Percentiles rank a stretch among this genome's conserved stretches.
Evolutionary conservation across 2,888 invertebrate genomes (phyloP).

Genomic region (Ectemnius lituratus): DNA sequence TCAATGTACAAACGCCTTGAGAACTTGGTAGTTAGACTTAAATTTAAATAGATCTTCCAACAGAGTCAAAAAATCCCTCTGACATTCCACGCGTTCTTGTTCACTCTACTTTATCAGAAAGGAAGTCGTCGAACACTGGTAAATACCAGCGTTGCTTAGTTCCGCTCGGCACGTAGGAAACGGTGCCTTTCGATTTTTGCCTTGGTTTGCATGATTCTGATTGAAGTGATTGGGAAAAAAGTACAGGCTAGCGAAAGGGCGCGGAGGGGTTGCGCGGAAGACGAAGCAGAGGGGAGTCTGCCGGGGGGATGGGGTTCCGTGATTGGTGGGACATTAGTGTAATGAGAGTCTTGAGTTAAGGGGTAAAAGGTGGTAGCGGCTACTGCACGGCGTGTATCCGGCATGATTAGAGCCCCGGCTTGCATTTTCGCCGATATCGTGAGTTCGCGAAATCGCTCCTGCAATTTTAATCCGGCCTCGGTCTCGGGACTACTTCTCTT

Average conservation of each 20-base stretch:
- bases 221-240: constrained; percentile 64
- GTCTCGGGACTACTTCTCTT: constrained; percentile 50
- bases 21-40: background rate
- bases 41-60: too few species aligned
- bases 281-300: constrained; percentile 45
- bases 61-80: too few species aligned
- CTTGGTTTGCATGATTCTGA: constrained; percentile 67
- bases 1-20: background rate
- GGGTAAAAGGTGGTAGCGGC: constrained; percentile 74
- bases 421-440: constrained; percentile 65
- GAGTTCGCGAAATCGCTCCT: constrained; percentile 66
- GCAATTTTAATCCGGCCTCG: constrained; percentile 59
- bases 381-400: constrained; percentile 63
- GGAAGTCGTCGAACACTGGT: too few species aligned
- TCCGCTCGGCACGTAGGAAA: constrained; percentile 20
- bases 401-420: constrained; percentile 68
- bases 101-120: too few species aligned
- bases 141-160: background rate
- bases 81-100: too few species aligned
- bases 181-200: constrained; percentile 52
- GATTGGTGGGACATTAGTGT: constrained; percentile 74
- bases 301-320: constrained; percentile 53
- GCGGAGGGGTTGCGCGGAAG: constrained; percentile 21
- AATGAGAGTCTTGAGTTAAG: constrained; percentile 71
- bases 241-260: constrained; percentile 45